phyloP scores from a whole-genome alignment of 1,140 invertebrate genomes.

The Hyphantria cunea region DNA sequence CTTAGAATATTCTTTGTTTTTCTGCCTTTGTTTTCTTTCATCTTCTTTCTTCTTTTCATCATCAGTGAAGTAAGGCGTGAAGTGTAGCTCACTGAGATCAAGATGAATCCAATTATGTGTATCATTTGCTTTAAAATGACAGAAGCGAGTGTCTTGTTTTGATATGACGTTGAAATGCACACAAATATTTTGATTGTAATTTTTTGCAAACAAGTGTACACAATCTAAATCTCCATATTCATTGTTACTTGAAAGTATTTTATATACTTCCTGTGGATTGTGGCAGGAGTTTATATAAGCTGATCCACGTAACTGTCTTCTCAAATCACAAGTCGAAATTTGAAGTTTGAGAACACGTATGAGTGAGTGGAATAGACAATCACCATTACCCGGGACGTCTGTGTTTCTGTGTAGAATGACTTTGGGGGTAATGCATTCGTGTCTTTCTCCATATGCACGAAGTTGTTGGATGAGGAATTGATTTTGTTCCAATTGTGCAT shows the following conservation, averaged over 20 bases:
- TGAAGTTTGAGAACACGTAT: constrained; percentile 41
- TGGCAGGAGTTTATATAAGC: constrained; percentile 43
- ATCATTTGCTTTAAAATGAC: constrained; percentile 44
- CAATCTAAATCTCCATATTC: constrained; percentile 43
- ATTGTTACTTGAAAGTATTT: constrained; percentile 36
- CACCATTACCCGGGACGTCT: constrained; percentile 38
- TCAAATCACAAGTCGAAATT: constrained; percentile 39
- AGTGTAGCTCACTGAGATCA: constrained; percentile 37
- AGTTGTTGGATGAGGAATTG: constrained; percentile 43
- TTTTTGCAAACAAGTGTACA: constrained; percentile 40
- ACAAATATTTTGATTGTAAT: constrained; percentile 46
- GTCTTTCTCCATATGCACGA: constrained; percentile 40
- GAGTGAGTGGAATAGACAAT: constrained; percentile 43
- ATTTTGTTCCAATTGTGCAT: constrained; percentile 34
- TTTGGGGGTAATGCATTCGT: constrained; percentile 41
- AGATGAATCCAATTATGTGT: constrained; percentile 42
- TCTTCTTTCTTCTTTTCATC: no score
- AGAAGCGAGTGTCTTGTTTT: constrained; percentile 37
- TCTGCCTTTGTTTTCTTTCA: no score
- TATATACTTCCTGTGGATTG: constrained; percentile 42
- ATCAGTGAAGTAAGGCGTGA: constrained; percentile 28
- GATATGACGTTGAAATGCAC: constrained; percentile 40
- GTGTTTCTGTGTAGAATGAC: constrained; percentile 39
- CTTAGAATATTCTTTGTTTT: no score
- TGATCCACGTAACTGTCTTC: constrained; percentile 38